Conservation (phyloP, 1,140 invertebrate genomes). For the Ganaspis sp. region DNA sequence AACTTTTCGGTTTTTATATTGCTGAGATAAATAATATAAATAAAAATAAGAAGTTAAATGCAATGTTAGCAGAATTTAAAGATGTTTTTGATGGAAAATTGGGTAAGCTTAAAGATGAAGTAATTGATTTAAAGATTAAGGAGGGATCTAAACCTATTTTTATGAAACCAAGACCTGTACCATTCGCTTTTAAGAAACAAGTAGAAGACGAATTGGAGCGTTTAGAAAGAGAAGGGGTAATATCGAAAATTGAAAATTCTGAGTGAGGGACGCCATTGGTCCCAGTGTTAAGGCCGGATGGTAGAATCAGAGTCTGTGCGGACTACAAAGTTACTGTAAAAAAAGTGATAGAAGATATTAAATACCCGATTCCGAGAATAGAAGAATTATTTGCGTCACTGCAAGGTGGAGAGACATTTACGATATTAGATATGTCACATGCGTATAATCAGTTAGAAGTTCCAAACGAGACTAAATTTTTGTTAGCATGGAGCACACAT, state of each 20-base stretch:
- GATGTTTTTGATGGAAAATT: conserved; percentile 42
- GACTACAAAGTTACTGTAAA: conserved; percentile 46
- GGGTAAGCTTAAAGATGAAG: conserved; percentile 49
- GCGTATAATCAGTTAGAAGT: conserved; percentile 36
- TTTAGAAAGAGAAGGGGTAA: conserved; percentile 40
- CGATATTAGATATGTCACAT: conserved; percentile 35
- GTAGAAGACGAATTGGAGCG: conserved; percentile 66
- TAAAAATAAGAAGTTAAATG: not conserved
- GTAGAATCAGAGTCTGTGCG: conserved; percentile 42
- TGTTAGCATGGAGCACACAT: conserved; percentile 35
- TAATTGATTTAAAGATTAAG: conserved; percentile 52
- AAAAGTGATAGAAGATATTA: conserved; percentile 54
- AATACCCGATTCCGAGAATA: conserved; percentile 23
- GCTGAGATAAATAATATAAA: conserved; percentile 48
- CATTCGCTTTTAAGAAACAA: conserved; percentile 65
- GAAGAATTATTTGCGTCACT: not conserved
- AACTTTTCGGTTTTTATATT: conserved; percentile 34
- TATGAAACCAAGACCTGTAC: conserved; percentile 63
- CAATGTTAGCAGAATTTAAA: conserved; percentile 35
- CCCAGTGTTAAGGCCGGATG: conserved; percentile 49
- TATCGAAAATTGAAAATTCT: conserved; percentile 40
- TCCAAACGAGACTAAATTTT: not conserved
- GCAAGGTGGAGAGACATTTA: not conserved
- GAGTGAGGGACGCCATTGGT: conserved; percentile 58
- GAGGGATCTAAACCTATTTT: conserved; percentile 57